phyloP scores from a whole-genome alignment of 2,797 vertebrate genomes.

The Selene dorsalis region DNA sequence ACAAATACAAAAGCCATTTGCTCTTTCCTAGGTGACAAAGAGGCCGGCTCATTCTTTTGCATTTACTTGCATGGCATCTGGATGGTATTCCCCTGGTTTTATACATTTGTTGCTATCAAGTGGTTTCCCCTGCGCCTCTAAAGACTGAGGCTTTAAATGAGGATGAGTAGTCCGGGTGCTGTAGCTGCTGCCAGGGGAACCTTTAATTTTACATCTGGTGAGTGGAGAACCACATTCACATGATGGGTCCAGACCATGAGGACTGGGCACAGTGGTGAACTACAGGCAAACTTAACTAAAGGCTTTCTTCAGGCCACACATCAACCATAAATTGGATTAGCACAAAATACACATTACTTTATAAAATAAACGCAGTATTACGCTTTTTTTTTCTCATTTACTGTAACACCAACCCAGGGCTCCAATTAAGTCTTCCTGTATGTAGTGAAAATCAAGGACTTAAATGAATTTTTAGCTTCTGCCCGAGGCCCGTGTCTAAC shows the following conservation, averaged over 20 bases:
- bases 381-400: constrained; percentile 64
- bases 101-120: constrained; percentile 59
- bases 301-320: constrained; percentile 47
- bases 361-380: constrained; percentile 55
- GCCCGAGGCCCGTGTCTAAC: constrained; percentile 62
- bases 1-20: constrained; percentile 70
- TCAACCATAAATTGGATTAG: constrained; percentile 64
- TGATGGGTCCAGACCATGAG: constrained; percentile 38
- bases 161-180: constrained; percentile 53
- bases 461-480: constrained; percentile 62
- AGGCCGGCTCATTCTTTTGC: constrained; percentile 58
- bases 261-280: constrained; percentile 37
- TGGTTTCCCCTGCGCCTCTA: constrained; percentile 59
- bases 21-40: constrained; percentile 61
- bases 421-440: constrained; percentile 64
- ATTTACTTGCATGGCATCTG: constrained; percentile 65
- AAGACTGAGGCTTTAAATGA: constrained; percentile 57
- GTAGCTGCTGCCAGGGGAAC: constrained; percentile 40
- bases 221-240: constrained; percentile 41
- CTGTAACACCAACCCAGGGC: constrained; percentile 59
- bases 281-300: constrained; percentile 39
- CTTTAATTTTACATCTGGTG: constrained; percentile 45
- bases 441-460: constrained; percentile 57
- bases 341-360: constrained; percentile 54
- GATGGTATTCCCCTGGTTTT: constrained; percentile 57